These are phyloP conservation scores for Wiebesia pumilae DNA, from an alignment of 1,140 invertebrate genomes.

Conservation along the genomic window DNA sequence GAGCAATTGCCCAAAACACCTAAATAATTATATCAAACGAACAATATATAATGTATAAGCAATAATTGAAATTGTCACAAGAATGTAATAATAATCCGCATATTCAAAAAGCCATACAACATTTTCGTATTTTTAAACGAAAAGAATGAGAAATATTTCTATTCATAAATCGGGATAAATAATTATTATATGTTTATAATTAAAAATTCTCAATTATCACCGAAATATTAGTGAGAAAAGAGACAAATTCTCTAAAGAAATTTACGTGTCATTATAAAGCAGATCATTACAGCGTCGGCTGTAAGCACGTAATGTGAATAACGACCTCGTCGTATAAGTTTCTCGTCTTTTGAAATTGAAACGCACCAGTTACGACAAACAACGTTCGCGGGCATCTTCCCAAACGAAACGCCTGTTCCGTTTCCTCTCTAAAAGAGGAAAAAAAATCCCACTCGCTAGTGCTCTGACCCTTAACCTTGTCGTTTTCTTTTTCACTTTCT, in stretches of 20 bases:
- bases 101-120: background rate
- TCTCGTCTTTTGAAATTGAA: slow-evolving; percentile 28
- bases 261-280: background rate
- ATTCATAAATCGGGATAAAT: background rate
- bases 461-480: slow-evolving; percentile 46
- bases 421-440: slow-evolving; percentile 28
- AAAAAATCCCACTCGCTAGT: background rate
- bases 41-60: background rate
- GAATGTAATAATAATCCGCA: background rate
- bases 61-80: background rate
- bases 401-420: slow-evolving; percentile 29
- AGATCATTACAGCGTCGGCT: slow-evolving; percentile 22
- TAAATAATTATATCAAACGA: background rate
- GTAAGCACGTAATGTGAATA: slow-evolving; percentile 15
- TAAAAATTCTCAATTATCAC: background rate
- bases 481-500: slow-evolving; percentile 15
- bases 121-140: background rate
- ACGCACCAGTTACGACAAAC: slow-evolving; percentile 25
- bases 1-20: background rate
- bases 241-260: slow-evolving; percentile 13
- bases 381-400: background rate
- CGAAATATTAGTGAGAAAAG: background rate
- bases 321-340: background rate
- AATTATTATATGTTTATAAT: background rate
- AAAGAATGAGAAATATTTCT: background rate